Evolutionary conservation across 2,113 vertebrate species (phyloP).

Genomic region (Uropsilus gracilis): DNA sequence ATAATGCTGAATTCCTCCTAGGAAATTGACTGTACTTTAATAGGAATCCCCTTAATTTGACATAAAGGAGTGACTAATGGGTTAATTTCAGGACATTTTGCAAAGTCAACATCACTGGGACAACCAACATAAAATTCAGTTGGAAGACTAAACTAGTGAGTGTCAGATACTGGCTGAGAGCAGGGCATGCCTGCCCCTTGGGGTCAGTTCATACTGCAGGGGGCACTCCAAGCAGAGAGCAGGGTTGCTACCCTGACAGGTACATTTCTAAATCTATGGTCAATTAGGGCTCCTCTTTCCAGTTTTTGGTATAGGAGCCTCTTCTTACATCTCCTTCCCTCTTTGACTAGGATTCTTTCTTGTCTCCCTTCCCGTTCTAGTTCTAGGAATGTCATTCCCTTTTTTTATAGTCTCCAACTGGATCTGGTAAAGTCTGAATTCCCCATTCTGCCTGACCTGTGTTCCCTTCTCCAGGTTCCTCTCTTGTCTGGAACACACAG

Average conservation of each 20-base stretch:
- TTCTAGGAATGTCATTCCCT: background rate
- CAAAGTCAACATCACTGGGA: slow-evolving; percentile 37
- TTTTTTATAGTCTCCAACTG: background rate
- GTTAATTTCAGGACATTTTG: slow-evolving; percentile 39
- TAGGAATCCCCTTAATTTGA: slow-evolving; percentile 15
- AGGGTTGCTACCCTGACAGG: background rate
- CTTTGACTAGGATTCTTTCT: background rate
- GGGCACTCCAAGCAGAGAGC: background rate
- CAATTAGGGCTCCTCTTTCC: background rate
- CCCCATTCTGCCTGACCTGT: background rate
- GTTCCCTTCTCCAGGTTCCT: background rate
- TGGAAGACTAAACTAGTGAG: background rate
- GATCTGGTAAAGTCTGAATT: background rate
- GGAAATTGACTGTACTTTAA: background rate
- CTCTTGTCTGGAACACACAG: background rate
- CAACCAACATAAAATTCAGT: background rate
- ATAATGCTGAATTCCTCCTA: slow-evolving; percentile 22
- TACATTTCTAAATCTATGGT: background rate
- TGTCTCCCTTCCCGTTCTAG: background rate
- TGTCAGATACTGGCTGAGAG: background rate
- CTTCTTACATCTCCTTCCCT: background rate
- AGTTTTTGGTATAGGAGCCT: background rate
- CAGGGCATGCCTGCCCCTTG: background rate
- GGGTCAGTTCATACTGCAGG: background rate
- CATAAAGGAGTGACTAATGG: slow-evolving; percentile 8